Evolutionary conservation across 2,888 invertebrate species (phyloP), one percentile per base, ranked within the genome.

Genomic region (Drosophila mayaguana): DNA sequence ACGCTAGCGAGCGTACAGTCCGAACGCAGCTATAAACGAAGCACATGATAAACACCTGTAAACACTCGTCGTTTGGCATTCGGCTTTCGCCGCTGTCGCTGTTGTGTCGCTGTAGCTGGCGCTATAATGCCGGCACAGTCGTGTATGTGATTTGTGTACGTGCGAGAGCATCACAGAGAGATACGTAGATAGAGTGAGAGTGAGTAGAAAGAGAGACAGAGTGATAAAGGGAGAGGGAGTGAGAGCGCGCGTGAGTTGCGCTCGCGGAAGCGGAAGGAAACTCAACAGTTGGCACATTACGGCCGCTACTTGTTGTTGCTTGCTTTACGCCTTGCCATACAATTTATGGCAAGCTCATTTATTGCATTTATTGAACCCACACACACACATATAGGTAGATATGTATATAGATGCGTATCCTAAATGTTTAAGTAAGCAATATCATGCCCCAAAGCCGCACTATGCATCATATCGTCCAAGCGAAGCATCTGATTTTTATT

Each of bases 261-360:
- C 57, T 50, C 46, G 69, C 81, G 85, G 81, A 82, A 77, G 80
- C 85, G 90, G 80, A 83, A 81, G 84, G 81, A 88, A 91, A 89
- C 86, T 91, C 91, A 91, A 91, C 91, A 91, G 91, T 91, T 91
- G 91, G 90, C 79, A 87, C 75, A 88, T 90, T 79, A 81, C 57
- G 38, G 67, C 32, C 56, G 83, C 80, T 80, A 68, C 72, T 82
- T 75, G 75, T 66, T 76, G 80, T 66, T 70, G 34, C 45, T 72
- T 51, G 20, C 22, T 38, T 51, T 55, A n/a, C 42, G 42, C 16
- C 43, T 38, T 57, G 63, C 63, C 45, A 65, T 75, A 63, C 50
- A 56, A 14, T 48, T 62, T 69, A 69, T 75, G 51, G 63, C 64
- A 45, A 56, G 38, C 54, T 14, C 66, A 66, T 75, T 80, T 79